phyloP scores from a whole-genome alignment of 2,888 invertebrate species.

The Eustalomyia histrio region DNA sequence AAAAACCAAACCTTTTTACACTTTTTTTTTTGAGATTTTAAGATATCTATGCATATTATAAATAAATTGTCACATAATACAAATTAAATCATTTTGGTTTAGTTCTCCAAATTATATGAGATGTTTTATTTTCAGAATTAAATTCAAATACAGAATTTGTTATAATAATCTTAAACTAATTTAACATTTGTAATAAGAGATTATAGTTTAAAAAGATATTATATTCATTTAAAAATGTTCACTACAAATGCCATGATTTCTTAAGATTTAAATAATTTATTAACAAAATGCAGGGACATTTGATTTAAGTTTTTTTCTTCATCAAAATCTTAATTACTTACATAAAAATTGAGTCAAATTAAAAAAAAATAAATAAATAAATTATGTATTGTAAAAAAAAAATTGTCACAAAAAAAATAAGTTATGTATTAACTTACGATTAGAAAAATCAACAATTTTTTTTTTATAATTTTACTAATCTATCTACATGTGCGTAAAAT shows the following conservation, averaged over 20 bases:
- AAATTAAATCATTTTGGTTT: not conserved
- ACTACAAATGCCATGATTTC: conserved; percentile 9
- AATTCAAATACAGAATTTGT: conserved; percentile 36
- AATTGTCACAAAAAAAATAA: no score
- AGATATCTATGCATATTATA: no score
- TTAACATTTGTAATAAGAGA: conserved; percentile 21
- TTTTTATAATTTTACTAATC: no score
- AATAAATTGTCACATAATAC: no score
- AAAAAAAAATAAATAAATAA: no score
- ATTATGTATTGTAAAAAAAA: no score
- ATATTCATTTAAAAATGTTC: not conserved
- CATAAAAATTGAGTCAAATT: no score
- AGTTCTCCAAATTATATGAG: conserved; percentile 31
- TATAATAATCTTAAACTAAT: conserved; percentile 19
- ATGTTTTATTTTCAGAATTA: conserved; percentile 39
- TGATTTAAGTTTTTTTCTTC: not conserved
- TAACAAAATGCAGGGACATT: not conserved
- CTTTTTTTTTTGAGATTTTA: no score
- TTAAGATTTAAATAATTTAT: not conserved
- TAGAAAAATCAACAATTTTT: no score
- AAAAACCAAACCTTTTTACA: no score
- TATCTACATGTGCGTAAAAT: no score
- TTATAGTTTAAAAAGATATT: conserved; percentile 1
- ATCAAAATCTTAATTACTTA: not conserved
- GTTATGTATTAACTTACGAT: no score